Percentiles rank a stretch among this genome's conserved stretches.
Evolutionary conservation across 2,797 vertebrate species (phyloP).

Genomic region (Hirundo rustica): DNA sequence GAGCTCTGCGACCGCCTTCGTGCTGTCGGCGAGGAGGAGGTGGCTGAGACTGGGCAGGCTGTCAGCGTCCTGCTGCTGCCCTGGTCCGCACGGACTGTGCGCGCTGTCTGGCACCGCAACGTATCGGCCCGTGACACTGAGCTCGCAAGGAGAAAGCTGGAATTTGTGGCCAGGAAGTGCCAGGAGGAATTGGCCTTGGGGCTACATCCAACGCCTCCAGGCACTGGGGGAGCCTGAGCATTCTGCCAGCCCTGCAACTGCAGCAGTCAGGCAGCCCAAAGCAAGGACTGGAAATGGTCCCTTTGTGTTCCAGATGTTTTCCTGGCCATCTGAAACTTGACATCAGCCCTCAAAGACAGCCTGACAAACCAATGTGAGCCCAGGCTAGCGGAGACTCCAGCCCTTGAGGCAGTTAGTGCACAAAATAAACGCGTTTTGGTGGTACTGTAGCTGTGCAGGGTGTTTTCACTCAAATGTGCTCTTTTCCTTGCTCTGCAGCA

Average conservation of each 20-base stretch:
- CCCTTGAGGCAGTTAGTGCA: not conserved
- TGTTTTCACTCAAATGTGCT: not conserved
- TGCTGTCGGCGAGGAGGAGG: slow-evolving; percentile 72
- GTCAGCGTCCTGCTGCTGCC: slow-evolving; percentile 80
- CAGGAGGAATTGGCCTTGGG: slow-evolving; percentile 23
- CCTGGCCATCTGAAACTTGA: not conserved
- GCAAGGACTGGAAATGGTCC: not conserved
- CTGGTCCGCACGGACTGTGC: slow-evolving; percentile 62
- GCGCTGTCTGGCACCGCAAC: slow-evolving; percentile 82
- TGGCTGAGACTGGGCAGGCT: slow-evolving; percentile 64
- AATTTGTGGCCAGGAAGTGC: slow-evolving; percentile 76
- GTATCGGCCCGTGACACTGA: slow-evolving; percentile 78
- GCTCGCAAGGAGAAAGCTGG: slow-evolving; percentile 80
- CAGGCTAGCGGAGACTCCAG: not conserved
- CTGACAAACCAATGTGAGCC: not conserved
- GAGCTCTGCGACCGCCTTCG: slow-evolving; percentile 80
- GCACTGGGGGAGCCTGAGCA: not conserved
- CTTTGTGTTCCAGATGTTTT: not conserved
- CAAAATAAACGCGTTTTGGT: not conserved
- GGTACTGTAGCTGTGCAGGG: not conserved
- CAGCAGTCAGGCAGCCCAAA: not conserved
- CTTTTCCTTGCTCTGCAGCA: not conserved
- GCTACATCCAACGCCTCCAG: fast-evolving
- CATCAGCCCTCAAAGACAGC: not conserved
- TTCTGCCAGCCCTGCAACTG: not conserved